phyloP scores from a whole-genome alignment of 2,113 vertebrate species.

The Elgaria multicarinata region DNA sequence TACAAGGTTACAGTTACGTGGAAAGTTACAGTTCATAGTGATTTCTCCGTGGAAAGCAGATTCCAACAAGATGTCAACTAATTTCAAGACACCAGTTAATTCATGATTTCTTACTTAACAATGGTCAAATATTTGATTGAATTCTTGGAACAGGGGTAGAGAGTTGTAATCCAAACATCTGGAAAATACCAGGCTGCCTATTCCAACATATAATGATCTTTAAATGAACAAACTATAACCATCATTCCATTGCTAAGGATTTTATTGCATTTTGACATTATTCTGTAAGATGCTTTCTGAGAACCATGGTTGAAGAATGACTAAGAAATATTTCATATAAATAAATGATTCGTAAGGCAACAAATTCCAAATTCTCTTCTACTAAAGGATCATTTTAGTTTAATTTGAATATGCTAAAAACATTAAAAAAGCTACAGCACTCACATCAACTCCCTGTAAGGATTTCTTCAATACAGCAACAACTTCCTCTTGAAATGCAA shows the following conservation, averaged over 20 bases:
- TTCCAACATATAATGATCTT: neutral
- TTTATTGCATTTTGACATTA: neutral
- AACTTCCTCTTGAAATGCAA: conserved; percentile 97
- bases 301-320: neutral
- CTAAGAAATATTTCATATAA: neutral
- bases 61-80: neutral
- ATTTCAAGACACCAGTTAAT: neutral
- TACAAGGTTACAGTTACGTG: neutral
- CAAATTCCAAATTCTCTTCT: neutral
- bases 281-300: neutral
- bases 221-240: neutral
- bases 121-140: neutral
- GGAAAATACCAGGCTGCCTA: too few relatives aligned
- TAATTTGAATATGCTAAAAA: neutral
- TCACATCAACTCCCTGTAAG: conserved; percentile 95
- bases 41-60: neutral
- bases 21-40: neutral
- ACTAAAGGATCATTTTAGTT: neutral
- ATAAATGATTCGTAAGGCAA: neutral
- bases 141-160: neutral
- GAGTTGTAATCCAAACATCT: too few relatives aligned
- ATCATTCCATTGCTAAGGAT: neutral
- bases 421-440: conserved; percentile 51
- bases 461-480: conserved; percentile 95
- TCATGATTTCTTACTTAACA: neutral